These are phyloP conservation scores for Epistrophe eligans DNA, from an alignment of 2,888 invertebrate species.

Conservation along the genomic window DNA sequence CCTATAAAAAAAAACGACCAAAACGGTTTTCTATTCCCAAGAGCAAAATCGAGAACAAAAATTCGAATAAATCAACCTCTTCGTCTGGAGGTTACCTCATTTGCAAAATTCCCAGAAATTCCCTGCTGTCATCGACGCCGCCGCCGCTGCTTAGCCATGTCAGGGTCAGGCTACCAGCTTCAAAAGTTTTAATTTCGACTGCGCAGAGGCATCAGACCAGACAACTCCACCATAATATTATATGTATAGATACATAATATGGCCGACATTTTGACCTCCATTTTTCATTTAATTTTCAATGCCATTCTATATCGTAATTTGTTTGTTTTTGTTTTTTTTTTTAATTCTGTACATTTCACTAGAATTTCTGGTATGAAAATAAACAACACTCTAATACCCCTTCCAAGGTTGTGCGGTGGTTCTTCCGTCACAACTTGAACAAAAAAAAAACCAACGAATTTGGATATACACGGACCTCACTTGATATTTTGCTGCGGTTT, in stretches of 20 bases:
- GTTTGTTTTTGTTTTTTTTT: conserved; percentile 12
- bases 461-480: conserved; percentile 49
- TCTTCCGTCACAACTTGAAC: conserved; percentile 8
- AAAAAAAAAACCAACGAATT: not conserved
- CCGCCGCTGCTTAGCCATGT: not conserved
- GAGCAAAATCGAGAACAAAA: conserved; percentile 1
- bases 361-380: conserved; percentile 52
- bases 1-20: not conserved
- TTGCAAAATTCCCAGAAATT: conserved; percentile 67
- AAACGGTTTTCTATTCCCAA: not conserved
- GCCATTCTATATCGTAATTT: conserved; percentile 45
- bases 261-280: conserved; percentile 67
- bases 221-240: not conserved
- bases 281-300: conserved; percentile 48
- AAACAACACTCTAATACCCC: conserved; percentile 23
- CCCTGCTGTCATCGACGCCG: conserved; percentile 57
- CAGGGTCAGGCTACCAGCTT: conserved; percentile 1
- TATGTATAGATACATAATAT: not conserved
- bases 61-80: conserved; percentile 58
- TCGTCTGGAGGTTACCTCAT: conserved; percentile 67
- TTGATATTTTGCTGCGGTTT: conserved; percentile 12
- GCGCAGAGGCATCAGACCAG: conserved; percentile 39
- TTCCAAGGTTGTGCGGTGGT: not conserved
- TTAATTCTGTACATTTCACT: conserved; percentile 33
- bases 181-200: conserved; percentile 19